phyloP scores from a whole-genome alignment of 2,113 vertebrate genomes.

The Riparia riparia region DNA sequence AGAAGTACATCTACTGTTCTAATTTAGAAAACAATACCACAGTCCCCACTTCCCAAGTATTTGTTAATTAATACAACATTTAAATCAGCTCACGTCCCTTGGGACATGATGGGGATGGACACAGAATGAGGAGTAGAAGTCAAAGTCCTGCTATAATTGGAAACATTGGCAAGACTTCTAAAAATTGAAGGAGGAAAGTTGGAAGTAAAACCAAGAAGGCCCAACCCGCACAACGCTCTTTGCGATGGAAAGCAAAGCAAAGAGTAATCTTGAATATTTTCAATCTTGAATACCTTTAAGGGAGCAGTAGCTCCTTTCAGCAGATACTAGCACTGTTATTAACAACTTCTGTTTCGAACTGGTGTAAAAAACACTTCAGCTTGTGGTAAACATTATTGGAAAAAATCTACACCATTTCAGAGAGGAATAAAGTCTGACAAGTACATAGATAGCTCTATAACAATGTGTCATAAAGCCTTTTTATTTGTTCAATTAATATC shows the following conservation, averaged over 20 bases:
- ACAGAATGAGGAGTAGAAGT: not conserved
- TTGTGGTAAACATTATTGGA: not conserved
- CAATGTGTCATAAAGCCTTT: not conserved
- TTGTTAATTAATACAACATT: not conserved
- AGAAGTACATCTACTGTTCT: not conserved
- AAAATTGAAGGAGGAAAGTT: not conserved
- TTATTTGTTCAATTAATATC: slow-evolving; percentile 42
- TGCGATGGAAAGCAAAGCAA: not conserved
- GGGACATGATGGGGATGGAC: not conserved
- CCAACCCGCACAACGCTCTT: not conserved
- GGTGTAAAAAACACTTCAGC: not conserved
- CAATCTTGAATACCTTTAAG: not conserved
- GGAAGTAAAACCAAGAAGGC: not conserved
- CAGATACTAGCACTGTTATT: not conserved
- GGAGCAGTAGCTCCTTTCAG: not conserved
- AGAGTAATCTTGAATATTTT: not conserved
- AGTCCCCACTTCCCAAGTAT: not conserved
- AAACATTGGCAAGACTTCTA: not conserved
- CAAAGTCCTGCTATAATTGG: not conserved
- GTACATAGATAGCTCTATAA: not conserved
- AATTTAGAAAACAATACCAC: not conserved
- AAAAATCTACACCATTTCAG: slow-evolving; percentile 18
- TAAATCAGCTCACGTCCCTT: not conserved
- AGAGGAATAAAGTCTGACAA: not conserved
- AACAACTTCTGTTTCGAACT: not conserved